Conservation (phyloP, 2,113 vertebrate genomes). For the Tringa solitaria region DNA sequence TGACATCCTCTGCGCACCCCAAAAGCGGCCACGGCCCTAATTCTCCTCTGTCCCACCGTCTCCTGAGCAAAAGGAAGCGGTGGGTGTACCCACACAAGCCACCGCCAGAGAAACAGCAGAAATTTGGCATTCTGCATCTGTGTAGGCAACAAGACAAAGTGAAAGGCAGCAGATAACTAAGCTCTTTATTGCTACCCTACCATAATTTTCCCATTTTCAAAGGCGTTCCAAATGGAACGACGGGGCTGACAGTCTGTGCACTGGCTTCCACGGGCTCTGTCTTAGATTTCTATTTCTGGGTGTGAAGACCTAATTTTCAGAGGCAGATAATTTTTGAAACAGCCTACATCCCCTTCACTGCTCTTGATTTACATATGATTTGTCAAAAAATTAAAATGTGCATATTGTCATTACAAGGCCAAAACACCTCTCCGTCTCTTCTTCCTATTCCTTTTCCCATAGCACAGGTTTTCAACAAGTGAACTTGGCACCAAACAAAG, state of each 20-base stretch:
- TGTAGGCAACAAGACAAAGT: conserved; percentile 51
- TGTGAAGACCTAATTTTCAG: conserved; percentile 27
- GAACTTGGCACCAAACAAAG: conserved; percentile 4
- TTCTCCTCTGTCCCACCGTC: not conserved
- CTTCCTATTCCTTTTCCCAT: conserved; percentile 2
- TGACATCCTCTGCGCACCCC: not conserved
- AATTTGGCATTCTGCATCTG: conserved; percentile 44
- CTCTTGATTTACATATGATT: not conserved
- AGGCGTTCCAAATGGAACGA: conserved; percentile 18
- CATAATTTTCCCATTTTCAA: conserved; percentile 8
- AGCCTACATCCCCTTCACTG: not conserved
- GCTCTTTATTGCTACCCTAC: conserved; percentile 31
- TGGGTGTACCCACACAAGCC: not conserved
- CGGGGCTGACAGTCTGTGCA: conserved; percentile 3
- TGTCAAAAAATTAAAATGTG: conserved; percentile 28
- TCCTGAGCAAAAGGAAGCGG: not conserved
- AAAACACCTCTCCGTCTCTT: conserved; percentile 1
- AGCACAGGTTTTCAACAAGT: not conserved
- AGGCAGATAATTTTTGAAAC: conserved; percentile 45
- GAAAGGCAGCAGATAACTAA: conserved; percentile 30
- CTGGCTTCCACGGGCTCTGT: not conserved
- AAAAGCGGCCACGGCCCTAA: not conserved
- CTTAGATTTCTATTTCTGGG: conserved; percentile 41
- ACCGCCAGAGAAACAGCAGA: conserved; percentile 5
- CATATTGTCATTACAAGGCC: not conserved